Conservation (phyloP, 1,140 invertebrate genomes). For the Lepidurus packardi region DNA sequence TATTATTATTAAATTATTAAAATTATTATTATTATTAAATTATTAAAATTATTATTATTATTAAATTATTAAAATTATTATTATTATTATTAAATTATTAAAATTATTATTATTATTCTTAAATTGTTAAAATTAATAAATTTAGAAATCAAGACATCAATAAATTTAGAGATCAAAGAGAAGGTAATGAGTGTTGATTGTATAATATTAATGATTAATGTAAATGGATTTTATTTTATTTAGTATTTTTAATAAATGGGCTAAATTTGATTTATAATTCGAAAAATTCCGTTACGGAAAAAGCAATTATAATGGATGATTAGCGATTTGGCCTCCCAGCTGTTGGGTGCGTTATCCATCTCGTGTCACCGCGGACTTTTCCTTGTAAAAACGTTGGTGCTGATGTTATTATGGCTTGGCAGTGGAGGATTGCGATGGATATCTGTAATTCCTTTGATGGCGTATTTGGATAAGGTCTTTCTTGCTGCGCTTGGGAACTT, state of each 20-base stretch:
- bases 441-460: neutral
- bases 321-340: neutral
- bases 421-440: neutral
- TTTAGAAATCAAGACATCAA: too few relatives aligned
- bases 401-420: neutral
- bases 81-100: too few relatives aligned
- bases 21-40: too few relatives aligned
- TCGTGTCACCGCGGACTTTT: neutral
- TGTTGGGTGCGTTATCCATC: slow-evolving; percentile 14
- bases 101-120: too few relatives aligned
- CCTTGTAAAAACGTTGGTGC: neutral
- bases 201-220: too few relatives aligned
- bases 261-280: neutral
- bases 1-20: too few relatives aligned
- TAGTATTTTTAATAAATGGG: neutral
- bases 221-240: neutral
- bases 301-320: neutral
- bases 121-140: too few relatives aligned
- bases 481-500: neutral
- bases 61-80: too few relatives aligned
- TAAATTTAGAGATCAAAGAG: too few relatives aligned
- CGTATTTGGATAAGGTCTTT: neutral
- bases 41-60: too few relatives aligned
- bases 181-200: too few relatives aligned
- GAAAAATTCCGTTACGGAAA: neutral